A percentile compares a stretch with the other conserved stretches of the same genome.
Conservation (phyloP, 2,888 invertebrate genomes). For the Carpatolechia fugitivella region DNA sequence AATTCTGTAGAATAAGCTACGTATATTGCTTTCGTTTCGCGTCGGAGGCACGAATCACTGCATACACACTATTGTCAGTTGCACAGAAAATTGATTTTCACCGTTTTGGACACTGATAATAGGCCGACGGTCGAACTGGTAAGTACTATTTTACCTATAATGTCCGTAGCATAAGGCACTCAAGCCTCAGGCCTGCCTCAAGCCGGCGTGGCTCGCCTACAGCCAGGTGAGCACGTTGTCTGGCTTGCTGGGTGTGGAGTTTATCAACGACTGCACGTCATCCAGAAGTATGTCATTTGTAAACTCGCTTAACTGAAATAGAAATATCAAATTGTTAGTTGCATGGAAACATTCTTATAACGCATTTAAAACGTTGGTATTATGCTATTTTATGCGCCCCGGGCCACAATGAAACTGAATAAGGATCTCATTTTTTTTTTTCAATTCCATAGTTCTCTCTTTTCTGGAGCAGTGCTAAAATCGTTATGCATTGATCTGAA, state of each 20-base stretch:
- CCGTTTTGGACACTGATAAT: slow-evolving; percentile 47
- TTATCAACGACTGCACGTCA: slow-evolving; percentile 93
- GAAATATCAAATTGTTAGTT: neutral
- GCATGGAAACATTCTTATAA: neutral
- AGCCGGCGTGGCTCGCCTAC: slow-evolving; percentile 67
- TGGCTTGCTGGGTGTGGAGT: slow-evolving; percentile 91
- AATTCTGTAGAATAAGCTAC: slow-evolving; percentile 52
- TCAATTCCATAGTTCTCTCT: too few species aligned
- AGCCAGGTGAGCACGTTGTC: slow-evolving; percentile 93
- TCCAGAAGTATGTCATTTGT: slow-evolving; percentile 92
- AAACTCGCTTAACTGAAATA: slow-evolving; percentile 88
- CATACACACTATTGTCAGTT: slow-evolving; percentile 57
- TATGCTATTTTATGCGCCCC: too few species aligned
- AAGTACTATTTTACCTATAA: slow-evolving; percentile 49
- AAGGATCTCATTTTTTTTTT: too few species aligned
- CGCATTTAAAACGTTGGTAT: too few species aligned
- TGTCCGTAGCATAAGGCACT: too few species aligned
- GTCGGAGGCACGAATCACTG: neutral
- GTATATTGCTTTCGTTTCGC: neutral
- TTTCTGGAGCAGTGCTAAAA: too few species aligned
- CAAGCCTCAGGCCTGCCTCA: too few species aligned
- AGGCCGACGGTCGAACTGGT: slow-evolving; percentile 37
- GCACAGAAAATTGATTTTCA: slow-evolving; percentile 62
- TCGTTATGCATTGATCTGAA: too few species aligned
- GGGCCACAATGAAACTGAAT: too few species aligned